A percentile compares a stretch with the other conserved stretches of the same genome.
phyloP scores from a whole-genome alignment of 2,888 invertebrate species.

The Seira ritae region DNA sequence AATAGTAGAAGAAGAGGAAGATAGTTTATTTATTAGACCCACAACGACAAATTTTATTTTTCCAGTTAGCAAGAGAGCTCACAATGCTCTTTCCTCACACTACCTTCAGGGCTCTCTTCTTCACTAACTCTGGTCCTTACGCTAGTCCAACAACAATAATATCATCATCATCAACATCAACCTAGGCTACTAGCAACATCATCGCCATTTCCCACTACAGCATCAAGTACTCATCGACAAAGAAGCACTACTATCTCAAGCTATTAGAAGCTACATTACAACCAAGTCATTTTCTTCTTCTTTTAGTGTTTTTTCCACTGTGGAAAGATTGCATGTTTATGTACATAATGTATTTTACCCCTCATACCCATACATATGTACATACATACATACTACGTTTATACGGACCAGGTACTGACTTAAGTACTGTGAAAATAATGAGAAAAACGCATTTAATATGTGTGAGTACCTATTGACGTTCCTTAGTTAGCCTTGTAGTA shows the following conservation, averaged over 20 bases:
- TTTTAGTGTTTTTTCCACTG: conserved; percentile 11
- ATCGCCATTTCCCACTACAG: conserved; percentile 19
- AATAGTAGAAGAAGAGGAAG: conserved; percentile 41
- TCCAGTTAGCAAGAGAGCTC: conserved; percentile 53
- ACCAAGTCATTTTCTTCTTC: conserved; percentile 26
- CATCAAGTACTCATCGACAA: conserved; percentile 42
- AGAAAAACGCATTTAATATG: conserved; percentile 8
- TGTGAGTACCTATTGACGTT: not conserved
- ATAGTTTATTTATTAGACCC: conserved; percentile 60
- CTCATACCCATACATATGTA: conserved; percentile 1
- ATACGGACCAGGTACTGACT: not conserved
- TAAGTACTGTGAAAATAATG: not conserved
- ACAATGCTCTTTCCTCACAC: conserved; percentile 50
- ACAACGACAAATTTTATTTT: conserved; percentile 57
- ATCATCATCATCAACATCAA: too few relatives aligned
- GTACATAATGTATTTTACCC: not conserved
- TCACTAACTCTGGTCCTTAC: conserved; percentile 47
- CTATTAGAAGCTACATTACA: conserved; percentile 26
- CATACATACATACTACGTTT: not conserved
- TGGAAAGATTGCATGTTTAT: conserved; percentile 15
- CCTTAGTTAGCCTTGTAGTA: not conserved
- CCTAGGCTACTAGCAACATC: conserved; percentile 10
- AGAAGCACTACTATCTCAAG: not conserved
- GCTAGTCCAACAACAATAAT: conserved; percentile 22
- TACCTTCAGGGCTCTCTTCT: conserved; percentile 63